Evolutionary conservation across 2,888 invertebrate species (phyloP).

Genomic region (Heteromurus nitidus): DNA sequence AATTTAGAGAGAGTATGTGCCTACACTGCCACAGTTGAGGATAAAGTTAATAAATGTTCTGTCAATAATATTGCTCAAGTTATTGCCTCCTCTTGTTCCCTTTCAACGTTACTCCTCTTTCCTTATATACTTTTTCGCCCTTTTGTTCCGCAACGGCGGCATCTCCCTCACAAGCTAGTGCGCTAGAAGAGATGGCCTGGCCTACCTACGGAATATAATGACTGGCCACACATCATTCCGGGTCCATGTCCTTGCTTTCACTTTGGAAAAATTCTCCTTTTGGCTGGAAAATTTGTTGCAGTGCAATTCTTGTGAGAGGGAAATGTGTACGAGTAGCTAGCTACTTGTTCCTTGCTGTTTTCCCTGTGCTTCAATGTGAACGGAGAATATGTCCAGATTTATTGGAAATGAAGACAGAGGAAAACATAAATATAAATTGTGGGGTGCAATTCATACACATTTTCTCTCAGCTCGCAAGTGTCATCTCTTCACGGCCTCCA

Average conservation of each 20-base stretch:
- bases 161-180: neutral
- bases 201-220: too few species aligned
- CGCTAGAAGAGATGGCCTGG: too few species aligned
- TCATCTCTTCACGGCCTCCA: too few species aligned
- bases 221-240: too few species aligned
- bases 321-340: too few species aligned
- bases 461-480: too few species aligned
- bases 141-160: too few species aligned
- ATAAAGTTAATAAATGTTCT: conserved; percentile 64
- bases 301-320: too few species aligned
- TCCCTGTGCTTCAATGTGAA: neutral
- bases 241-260: too few species aligned
- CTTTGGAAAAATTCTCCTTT: neutral
- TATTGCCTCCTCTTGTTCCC: conserved; percentile 51
- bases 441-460: too few species aligned
- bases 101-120: neutral
- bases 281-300: neutral
- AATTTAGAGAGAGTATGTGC: neutral
- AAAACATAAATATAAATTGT: conserved; percentile 3
- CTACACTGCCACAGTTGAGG: conserved; percentile 11
- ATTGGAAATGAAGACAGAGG: conserved; percentile 1
- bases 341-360: neutral
- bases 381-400: neutral
- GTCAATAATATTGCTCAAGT: conserved; percentile 63
- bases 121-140: too few species aligned